Evolutionary conservation across 2,113 vertebrate genomes (phyloP).

Genomic region (Scopus umbretta): DNA sequence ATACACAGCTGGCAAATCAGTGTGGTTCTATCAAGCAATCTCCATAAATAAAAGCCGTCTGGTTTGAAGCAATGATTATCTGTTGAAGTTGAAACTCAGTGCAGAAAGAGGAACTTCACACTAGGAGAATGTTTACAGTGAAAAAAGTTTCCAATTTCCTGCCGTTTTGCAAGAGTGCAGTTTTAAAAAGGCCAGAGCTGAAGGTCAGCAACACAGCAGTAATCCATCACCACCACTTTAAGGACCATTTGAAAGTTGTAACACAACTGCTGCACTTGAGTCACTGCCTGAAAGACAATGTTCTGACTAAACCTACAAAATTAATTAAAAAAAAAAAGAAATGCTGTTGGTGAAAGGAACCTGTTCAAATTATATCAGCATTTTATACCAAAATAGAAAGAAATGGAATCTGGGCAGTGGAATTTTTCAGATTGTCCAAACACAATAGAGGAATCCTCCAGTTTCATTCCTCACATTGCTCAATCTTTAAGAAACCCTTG

Average conservation of each 20-base stretch:
- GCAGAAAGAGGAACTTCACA: not conserved
- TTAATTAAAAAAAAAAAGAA: not conserved
- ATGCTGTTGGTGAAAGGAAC: not conserved
- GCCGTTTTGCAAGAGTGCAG: rapidly evolving
- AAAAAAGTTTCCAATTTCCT: not conserved
- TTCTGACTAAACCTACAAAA: not conserved
- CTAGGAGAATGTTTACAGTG: not conserved
- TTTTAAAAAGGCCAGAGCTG: not conserved
- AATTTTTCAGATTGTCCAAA: not conserved
- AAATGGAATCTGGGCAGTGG: not conserved
- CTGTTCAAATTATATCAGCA: not conserved
- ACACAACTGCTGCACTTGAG: not conserved
- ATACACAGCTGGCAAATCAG: not conserved
- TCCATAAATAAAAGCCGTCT: not conserved
- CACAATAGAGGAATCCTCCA: rapidly evolving
- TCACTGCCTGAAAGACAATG: not conserved
- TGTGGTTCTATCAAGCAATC: not conserved
- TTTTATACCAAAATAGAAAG: not conserved
- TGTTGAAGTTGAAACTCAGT: not conserved
- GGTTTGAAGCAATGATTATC: not conserved
- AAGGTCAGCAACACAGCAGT: not conserved
- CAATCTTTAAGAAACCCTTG: not conserved
- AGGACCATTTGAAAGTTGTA: not conserved
- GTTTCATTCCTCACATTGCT: not conserved
- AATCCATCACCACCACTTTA: not conserved